Evolutionary conservation across 1,140 invertebrate genomes (phyloP), one percentile per base, ranked within the genome.

Genomic region (Calephelis virginiensis): DNA sequence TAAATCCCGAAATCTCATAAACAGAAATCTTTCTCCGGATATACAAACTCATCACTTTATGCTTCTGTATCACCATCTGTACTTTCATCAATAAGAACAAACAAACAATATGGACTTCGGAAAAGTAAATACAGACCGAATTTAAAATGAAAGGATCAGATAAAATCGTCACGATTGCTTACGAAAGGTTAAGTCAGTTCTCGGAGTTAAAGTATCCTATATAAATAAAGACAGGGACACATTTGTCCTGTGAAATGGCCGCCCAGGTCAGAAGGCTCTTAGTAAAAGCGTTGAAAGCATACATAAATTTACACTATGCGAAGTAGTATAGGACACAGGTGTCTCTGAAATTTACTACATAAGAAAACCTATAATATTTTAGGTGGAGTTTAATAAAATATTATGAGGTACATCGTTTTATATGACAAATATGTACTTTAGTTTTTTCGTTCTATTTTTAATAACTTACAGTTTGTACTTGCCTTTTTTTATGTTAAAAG

Each of bases 221-320:
- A 83, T 83, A 87, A 82, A 85, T 81, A 81, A 71, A 78, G 80
- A 76, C 75, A 81, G 74, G 73, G 76, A 70, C 72, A 78, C 77
- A 88, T 88, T 88, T 86, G 82, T 86, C 80, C 83, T 74, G 76
- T 76, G 75, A 84, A 84, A 85, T 80, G 83, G 80, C 76, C 80
- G 77, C 79, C 75, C 78, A 88, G 85, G 88, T 88, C 88, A 90
- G 86, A 83, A 88, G 86, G 84, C 85, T 82, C 79, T 84, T 76
- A 84, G 81, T 89, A 83, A 89, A 85, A 87, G 85, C 82, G 70
- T 76, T 86, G 78, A 88, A 87, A 90, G 88, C 86, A 80, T 88
- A 86, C 85, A 90, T 90, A 90, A 90, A 90, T 90, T 90, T 82
- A 80, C 80, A 78, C 78, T 77, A 77, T 75, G 79, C 79, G 79